These are phyloP conservation scores for Drosophila arawakana DNA, from an alignment of 1,140 invertebrate genomes.

Conservation along the genomic window DNA sequence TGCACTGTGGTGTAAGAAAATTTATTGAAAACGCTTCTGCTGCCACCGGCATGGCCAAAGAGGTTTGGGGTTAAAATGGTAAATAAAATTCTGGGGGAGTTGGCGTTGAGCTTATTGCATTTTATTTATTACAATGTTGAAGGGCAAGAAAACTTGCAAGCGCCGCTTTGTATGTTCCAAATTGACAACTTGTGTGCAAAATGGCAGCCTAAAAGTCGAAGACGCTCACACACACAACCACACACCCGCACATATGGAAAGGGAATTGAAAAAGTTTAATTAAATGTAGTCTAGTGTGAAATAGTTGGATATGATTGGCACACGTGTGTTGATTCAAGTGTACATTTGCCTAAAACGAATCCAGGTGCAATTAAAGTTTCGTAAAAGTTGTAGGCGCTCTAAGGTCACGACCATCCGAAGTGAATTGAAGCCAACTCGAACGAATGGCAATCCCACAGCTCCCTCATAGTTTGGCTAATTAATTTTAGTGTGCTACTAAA, in stretches of 20 bases:
- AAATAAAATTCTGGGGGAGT: conserved; percentile 18
- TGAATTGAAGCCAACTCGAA: background rate
- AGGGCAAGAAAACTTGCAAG: conserved; percentile 59
- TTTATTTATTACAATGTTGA: conserved; percentile 58
- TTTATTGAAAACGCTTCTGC: conserved; percentile 50
- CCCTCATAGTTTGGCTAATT: conserved; percentile 27
- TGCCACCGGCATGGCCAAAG: background rate
- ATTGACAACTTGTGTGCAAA: conserved; percentile 45
- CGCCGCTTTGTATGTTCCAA: conserved; percentile 47
- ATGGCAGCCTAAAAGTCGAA: conserved; percentile 6
- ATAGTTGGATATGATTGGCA: conserved; percentile 12
- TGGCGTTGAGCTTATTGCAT: conserved; percentile 52
- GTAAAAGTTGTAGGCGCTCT: background rate
- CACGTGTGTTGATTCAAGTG: conserved; percentile 13
- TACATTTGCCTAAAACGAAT: background rate
- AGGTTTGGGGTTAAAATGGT: background rate
- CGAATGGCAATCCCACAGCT: background rate
- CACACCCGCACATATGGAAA: background rate
- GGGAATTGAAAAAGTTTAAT: conserved; percentile 61
- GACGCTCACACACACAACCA: conserved; percentile 6
- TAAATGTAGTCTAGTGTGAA: conserved; percentile 49
- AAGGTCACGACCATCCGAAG: conserved; percentile 14
- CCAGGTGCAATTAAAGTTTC: conserved; percentile 11
- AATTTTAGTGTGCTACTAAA: conserved; percentile 47
- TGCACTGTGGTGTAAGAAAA: conserved; percentile 37